Percentiles rank a stretch among this genome's conserved stretches.
phyloP scores from a whole-genome alignment of 2,888 invertebrate genomes.

The Exephanes ischioxanthus region DNA sequence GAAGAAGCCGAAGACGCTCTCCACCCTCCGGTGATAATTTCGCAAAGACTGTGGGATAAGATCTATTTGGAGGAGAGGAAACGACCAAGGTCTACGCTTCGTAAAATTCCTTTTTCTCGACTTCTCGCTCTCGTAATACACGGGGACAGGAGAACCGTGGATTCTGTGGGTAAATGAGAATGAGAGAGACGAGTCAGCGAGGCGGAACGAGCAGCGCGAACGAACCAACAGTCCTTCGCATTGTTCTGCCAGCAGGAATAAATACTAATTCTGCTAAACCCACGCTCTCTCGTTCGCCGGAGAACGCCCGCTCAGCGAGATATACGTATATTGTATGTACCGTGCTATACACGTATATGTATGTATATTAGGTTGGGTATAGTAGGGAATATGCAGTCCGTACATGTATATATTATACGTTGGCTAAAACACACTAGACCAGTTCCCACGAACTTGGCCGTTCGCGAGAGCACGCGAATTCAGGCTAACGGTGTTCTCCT shows the following conservation, averaged over 20 bases:
- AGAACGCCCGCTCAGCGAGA: constrained; percentile 47
- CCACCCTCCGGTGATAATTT: constrained; percentile 49
- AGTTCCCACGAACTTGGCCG: constrained; percentile 82
- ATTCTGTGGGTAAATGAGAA: constrained; percentile 64
- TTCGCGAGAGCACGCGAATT: constrained; percentile 77
- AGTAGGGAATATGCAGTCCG: constrained; percentile 13
- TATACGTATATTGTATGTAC: constrained; percentile 45
- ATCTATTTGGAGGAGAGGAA: constrained; percentile 66
- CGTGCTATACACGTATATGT: background rate
- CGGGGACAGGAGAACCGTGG: constrained; percentile 44
- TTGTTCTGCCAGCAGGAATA: constrained; percentile 81
- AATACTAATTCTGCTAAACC: constrained; percentile 83
- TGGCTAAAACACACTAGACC: constrained; percentile 78
- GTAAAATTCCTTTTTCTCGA: constrained; percentile 41
- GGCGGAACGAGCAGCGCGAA: constrained; percentile 78
- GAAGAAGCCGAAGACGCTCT: constrained; percentile 19
- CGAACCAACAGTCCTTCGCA: constrained; percentile 80
- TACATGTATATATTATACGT: constrained; percentile 27
- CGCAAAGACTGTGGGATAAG: constrained; percentile 47
- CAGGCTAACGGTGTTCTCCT: constrained; percentile 74
- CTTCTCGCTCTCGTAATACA: constrained; percentile 2
- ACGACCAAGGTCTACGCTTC: constrained; percentile 60
- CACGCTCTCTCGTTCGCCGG: constrained; percentile 61
- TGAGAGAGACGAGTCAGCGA: constrained; percentile 74
- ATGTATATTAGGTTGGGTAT: constrained; percentile 52